Evolutionary conservation across 2,888 invertebrate species (phyloP).

Genomic region (Zhengitettix transpicula): DNA sequence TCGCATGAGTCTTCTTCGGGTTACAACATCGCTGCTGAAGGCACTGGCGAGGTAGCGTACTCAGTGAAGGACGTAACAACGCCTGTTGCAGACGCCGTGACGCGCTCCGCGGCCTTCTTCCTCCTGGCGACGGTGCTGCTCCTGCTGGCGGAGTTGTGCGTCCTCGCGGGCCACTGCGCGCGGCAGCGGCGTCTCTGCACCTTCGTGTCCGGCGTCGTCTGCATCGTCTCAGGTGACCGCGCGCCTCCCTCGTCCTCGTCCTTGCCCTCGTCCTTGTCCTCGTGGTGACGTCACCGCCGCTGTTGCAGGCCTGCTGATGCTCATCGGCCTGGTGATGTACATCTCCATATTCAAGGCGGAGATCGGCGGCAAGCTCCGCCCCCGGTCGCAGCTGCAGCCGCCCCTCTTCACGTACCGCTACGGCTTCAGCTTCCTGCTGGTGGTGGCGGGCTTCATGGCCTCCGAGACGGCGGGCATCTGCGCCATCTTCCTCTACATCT

Average conservation of each 20-base stretch:
- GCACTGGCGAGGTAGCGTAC: too few species aligned
- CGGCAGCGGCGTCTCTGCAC: constrained; percentile 58
- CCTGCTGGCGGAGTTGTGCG: constrained; percentile 61
- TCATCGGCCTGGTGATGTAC: constrained; percentile 82
- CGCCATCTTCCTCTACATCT: constrained; percentile 74
- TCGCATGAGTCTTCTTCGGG: too few species aligned
- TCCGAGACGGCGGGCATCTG: constrained; percentile 74
- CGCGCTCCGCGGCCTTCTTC: constrained; percentile 68
- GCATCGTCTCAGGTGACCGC: constrained; percentile 67
- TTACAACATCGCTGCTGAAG: too few species aligned
- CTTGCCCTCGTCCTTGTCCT: too few species aligned
- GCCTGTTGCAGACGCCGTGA: constrained; percentile 57
- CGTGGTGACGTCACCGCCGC: not conserved
- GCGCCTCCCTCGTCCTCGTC: not conserved
- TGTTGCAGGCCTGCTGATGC: constrained; percentile 64
- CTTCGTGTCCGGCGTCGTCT: constrained; percentile 71
- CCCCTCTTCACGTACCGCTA: constrained; percentile 72
- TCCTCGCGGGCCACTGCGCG: constrained; percentile 63
- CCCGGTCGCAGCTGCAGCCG: constrained; percentile 55
- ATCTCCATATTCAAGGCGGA: constrained; percentile 85
- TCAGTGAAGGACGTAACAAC: too few species aligned
- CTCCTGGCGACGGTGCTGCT: constrained; percentile 60
- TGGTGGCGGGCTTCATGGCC: constrained; percentile 67
- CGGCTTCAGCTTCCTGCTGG: constrained; percentile 75
- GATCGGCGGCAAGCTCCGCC: constrained; percentile 70